Conservation (phyloP, 2,113 vertebrate genomes). For the Eurypyga helias region DNA sequence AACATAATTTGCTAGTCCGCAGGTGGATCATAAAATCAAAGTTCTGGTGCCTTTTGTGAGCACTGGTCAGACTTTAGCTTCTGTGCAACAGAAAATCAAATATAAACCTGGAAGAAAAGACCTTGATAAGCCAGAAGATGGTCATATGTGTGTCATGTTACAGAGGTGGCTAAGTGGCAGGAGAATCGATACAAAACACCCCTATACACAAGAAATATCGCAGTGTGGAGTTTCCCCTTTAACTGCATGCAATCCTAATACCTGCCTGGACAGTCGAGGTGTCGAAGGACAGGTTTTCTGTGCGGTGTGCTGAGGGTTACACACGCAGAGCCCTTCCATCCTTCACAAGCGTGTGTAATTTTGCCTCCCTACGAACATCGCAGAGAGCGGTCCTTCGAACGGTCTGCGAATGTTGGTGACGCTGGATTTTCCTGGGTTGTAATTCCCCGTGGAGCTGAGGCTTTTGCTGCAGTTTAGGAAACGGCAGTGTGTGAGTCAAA, state of each 20-base stretch:
- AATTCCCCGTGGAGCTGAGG: neutral
- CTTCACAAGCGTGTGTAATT: neutral
- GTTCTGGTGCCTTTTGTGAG: neutral
- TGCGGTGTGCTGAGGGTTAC: neutral
- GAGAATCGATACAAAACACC: neutral
- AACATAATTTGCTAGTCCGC: neutral
- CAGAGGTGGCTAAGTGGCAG: neutral
- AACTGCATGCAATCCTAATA: constrained; percentile 24
- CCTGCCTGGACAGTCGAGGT: neutral
- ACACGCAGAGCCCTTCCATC: neutral
- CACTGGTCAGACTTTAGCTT: neutral
- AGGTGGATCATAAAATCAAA: neutral
- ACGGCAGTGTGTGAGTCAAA: neutral
- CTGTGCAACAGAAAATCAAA: constrained; percentile 40
- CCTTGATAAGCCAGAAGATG: neutral
- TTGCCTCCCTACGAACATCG: neutral
- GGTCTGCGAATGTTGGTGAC: neutral
- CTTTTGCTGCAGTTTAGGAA: neutral
- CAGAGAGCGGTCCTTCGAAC: neutral
- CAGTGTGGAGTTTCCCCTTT: constrained; percentile 20
- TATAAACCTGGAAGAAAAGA: neutral
- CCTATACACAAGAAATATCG: neutral
- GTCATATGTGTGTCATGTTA: rapidly evolving
- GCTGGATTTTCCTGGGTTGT: constrained; percentile 57
- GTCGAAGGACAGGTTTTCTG: neutral